phyloP scores from a whole-genome alignment of 2,113 vertebrate genomes.

The Phainopepla nitens region DNA sequence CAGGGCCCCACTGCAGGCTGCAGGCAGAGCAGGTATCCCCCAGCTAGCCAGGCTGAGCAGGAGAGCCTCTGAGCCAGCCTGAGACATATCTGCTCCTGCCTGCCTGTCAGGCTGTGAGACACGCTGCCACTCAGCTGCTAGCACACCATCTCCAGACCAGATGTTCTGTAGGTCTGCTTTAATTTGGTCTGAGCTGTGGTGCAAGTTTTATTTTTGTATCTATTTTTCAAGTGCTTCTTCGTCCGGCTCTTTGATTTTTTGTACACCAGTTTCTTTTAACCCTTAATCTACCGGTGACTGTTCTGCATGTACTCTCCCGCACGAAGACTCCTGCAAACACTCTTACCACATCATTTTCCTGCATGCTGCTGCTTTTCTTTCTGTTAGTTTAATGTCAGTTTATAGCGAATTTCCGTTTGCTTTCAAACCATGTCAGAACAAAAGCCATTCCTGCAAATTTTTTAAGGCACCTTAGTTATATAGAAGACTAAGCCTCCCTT shows the following conservation, averaged over 20 bases:
- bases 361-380: neutral
- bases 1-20: rapidly evolving
- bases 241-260: neutral
- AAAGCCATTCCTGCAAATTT: neutral
- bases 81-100: neutral
- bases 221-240: neutral
- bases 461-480: neutral
- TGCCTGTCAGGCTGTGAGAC: neutral
- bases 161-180: neutral
- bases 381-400: neutral
- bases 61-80: neutral
- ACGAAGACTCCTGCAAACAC: neutral
- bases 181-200: neutral
- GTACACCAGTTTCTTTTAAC: neutral
- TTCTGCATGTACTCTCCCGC: neutral
- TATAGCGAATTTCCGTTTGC: neutral
- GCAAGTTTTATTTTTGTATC: neutral
- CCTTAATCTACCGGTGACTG: neutral
- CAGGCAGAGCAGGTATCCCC: neutral
- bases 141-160: constrained; percentile 17
- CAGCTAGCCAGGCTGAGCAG: neutral
- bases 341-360: neutral
- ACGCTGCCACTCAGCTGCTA: constrained; percentile 11
- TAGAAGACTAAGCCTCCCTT: neutral
- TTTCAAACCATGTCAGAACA: neutral